Percentiles rank a stretch among this genome's conserved stretches.
Conservation (phyloP, 2,113 vertebrate species). For the Castor canadensis region DNA sequence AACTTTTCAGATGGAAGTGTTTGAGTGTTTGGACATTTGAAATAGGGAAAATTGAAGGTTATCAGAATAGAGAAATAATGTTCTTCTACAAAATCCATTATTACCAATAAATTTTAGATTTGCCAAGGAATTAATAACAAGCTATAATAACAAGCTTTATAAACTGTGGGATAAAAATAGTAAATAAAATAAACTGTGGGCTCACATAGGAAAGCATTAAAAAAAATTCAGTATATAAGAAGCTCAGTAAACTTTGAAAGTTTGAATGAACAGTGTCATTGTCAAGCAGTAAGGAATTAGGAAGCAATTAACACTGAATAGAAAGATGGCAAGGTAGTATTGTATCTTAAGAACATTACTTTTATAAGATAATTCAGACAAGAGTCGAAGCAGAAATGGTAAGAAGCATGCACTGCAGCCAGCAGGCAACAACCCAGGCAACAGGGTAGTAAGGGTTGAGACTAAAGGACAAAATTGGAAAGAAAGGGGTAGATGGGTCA, state of each 20-base stretch:
- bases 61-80: slow-evolving; percentile 53
- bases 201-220: not conserved
- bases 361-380: not conserved
- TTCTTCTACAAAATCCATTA: no score
- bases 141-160: not conserved
- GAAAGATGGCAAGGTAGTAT: not conserved
- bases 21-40: slow-evolving; percentile 65
- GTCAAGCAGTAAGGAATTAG: not conserved
- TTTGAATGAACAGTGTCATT: not conserved
- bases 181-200: not conserved
- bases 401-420: not conserved
- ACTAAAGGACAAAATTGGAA: not conserved
- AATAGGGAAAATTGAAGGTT: slow-evolving; percentile 70
- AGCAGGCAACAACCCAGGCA: not conserved
- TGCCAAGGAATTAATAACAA: not conserved
- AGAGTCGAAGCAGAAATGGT: not conserved
- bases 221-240: not conserved
- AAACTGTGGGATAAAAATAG: not conserved
- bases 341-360: not conserved
- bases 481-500: not conserved
- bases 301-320: not conserved
- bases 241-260: not conserved
- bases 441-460: not conserved
- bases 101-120: not conserved
- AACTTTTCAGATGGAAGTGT: slow-evolving; percentile 57